Conservation (phyloP, 2,888 invertebrate species). For the Caenorhabditis wallacei region DNA sequence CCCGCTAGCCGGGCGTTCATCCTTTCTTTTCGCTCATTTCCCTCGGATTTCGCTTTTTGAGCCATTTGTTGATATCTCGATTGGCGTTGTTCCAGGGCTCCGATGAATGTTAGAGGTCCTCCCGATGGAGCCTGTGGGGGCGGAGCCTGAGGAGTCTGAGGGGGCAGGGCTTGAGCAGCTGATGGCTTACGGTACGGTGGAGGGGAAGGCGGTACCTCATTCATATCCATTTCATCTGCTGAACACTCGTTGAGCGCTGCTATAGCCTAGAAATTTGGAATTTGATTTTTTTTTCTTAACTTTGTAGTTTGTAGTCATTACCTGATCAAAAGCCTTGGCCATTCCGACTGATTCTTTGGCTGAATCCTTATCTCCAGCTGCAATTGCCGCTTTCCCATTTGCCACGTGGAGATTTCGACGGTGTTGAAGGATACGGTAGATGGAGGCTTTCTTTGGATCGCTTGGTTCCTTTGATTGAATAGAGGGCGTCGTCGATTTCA, state of each 20-base stretch:
- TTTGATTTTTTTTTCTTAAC: too few relatives aligned
- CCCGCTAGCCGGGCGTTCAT: conserved; percentile 74
- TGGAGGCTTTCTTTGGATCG: conserved; percentile 60
- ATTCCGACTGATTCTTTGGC: conserved; percentile 72
- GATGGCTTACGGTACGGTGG: conserved; percentile 76
- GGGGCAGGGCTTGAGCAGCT: conserved; percentile 11
- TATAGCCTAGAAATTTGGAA: conserved; percentile 66
- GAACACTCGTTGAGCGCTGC: conserved; percentile 66
- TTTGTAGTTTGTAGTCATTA: neutral
- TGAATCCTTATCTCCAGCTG: conserved; percentile 70
- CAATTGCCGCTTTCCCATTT: conserved; percentile 75
- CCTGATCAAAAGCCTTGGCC: conserved; percentile 78
- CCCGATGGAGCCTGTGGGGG: conserved; percentile 21
- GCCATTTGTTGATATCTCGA: conserved; percentile 72
- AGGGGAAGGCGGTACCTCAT: conserved; percentile 78
- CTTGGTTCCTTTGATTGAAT: conserved; percentile 20
- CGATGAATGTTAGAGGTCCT: conserved; percentile 51
- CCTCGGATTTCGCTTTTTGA: conserved; percentile 71
- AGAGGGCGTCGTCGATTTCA: conserved; percentile 14
- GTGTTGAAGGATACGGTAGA: conserved; percentile 59
- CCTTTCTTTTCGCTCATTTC: conserved; percentile 73
- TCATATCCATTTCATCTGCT: conserved; percentile 76
- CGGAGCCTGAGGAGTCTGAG: conserved; percentile 16
- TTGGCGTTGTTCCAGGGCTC: conserved; percentile 70
- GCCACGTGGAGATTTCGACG: conserved; percentile 68